Evolutionary conservation across 2,797 vertebrate species (phyloP).

Genomic region (Pipistrellus kuhlii): DNA sequence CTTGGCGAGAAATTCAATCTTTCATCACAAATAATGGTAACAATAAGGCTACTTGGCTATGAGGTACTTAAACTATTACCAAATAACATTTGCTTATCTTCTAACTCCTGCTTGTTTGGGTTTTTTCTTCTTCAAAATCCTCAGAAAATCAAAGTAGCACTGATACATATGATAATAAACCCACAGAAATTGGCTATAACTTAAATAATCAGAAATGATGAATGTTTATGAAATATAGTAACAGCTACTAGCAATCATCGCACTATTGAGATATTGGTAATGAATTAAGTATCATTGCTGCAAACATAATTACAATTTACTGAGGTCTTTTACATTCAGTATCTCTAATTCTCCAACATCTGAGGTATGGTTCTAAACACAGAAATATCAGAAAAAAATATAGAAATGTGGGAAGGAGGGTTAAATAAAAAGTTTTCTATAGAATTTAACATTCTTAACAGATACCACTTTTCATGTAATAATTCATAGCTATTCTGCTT

Average conservation of each 20-base stretch:
- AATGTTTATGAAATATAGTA: constrained; percentile 25
- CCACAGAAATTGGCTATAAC: not conserved
- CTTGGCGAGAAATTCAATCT: constrained; percentile 4
- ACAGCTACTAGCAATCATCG: not conserved
- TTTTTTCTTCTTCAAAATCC: not conserved
- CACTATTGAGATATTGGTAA: not conserved
- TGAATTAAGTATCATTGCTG: not conserved
- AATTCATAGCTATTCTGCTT: not conserved
- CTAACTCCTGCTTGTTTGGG: not conserved
- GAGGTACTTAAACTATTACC: constrained; percentile 26
- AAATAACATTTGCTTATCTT: constrained; percentile 51
- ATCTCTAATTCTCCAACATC: constrained; percentile 1
- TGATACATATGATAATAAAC: not conserved
- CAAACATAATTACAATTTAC: not conserved
- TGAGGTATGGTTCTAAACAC: not conserved
- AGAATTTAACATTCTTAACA: not conserved
- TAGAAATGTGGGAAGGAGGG: not conserved
- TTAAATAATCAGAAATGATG: not conserved
- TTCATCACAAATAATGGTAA: constrained; percentile 42
- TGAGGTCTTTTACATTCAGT: not conserved
- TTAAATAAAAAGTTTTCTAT: not conserved
- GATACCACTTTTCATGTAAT: not conserved
- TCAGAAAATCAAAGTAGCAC: constrained; percentile 30
- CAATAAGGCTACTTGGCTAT: constrained; percentile 1
- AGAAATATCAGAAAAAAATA: constrained; percentile 3